These are phyloP conservation scores for Diplosoma virens DNA, from an alignment of 23 tunicate genomes.

Conservation along the genomic window DNA sequence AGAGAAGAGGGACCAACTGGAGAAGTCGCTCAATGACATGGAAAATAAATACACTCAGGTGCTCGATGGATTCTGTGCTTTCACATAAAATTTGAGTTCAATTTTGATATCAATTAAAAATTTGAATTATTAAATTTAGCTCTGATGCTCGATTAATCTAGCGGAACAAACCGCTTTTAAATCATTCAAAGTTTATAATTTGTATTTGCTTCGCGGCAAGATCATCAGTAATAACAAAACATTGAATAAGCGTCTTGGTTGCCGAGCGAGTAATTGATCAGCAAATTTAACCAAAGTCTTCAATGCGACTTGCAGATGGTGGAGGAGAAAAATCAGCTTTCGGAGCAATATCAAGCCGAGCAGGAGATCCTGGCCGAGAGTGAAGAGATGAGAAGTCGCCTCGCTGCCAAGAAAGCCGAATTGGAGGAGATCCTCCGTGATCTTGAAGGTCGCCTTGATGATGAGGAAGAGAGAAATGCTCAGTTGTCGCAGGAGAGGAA, in stretches of 20 bases:
- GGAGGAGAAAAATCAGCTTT: conserved; percentile 62
- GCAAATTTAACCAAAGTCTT: no score
- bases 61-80: no score
- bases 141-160: no score
- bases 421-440: conserved; percentile 89
- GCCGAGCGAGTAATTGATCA: no score
- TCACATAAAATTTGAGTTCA: no score
- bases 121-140: no score
- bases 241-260: no score
- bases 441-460: conserved; percentile 86
- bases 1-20: conserved; percentile 64
- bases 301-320: conserved; percentile 46
- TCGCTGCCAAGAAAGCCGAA: conserved; percentile 88
- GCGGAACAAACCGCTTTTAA: no score
- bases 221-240: no score
- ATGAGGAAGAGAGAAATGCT: conserved; percentile 87
- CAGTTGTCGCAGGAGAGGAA: conserved; percentile 56
- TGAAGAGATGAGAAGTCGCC: conserved; percentile 79
- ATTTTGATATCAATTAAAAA: no score
- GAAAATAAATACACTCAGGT: conserved; percentile 80
- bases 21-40: conserved; percentile 44
- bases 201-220: no score
- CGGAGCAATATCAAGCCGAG: conserved; percentile 71
- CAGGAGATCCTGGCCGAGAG: conserved; percentile 65
- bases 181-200: no score